A percentile compares a stretch with the other conserved stretches of the same genome.
phyloP scores from a whole-genome alignment of 2,797 vertebrate genomes.

The Simalia tracyae region DNA sequence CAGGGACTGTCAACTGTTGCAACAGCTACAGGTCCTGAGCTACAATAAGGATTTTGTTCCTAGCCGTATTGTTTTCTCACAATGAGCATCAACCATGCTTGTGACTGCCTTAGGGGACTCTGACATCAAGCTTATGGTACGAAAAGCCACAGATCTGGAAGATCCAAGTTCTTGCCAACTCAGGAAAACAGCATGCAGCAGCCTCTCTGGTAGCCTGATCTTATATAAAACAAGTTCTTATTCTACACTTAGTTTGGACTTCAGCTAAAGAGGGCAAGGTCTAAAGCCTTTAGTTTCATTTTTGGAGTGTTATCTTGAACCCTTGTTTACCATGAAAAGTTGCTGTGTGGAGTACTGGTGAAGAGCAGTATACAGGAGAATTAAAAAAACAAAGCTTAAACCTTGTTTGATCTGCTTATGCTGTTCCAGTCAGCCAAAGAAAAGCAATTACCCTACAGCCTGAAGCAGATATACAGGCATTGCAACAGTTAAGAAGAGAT shows the following conservation, averaged over 20 bases:
- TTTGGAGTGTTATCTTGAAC: not conserved
- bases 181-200: not conserved
- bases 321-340: not conserved
- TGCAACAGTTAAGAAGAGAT: not conserved
- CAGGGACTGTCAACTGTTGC: not conserved
- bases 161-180: not conserved
- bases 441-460: not conserved
- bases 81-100: not conserved
- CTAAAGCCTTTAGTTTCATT: not conserved
- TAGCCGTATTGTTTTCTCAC: not conserved
- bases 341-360: not conserved
- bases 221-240: not conserved
- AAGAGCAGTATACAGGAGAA: not conserved
- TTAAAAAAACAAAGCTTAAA: not conserved
- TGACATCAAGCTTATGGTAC: not conserved
- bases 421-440: not conserved
- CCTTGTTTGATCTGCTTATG: not conserved
- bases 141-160: not conserved
- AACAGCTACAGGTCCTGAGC: not conserved
- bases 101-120: not conserved
- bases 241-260: not conserved
- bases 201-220: not conserved
- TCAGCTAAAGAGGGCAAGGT: not conserved
- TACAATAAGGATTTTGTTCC: not conserved
- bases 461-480: not conserved